Conservation (phyloP, 2,888 invertebrate species). For the Rutpela maculata region DNA sequence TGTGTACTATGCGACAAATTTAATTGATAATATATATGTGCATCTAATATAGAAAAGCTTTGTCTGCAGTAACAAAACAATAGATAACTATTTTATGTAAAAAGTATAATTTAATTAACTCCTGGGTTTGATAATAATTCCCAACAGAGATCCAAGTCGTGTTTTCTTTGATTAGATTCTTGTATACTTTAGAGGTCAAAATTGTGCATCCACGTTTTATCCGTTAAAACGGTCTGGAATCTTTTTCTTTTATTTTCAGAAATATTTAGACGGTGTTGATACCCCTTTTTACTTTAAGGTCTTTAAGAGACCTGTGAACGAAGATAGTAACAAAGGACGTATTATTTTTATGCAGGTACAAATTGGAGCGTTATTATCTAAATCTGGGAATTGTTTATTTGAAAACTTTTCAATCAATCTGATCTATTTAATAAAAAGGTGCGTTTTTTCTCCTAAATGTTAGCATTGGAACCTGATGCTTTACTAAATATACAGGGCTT, state of each 20-base stretch:
- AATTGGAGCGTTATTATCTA: no score
- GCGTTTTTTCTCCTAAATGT: no score
- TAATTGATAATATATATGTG: no score
- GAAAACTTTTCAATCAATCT: no score
- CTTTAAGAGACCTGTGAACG: not conserved
- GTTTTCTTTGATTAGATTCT: slow-evolving; percentile 29
- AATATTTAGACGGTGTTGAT: slow-evolving; percentile 10
- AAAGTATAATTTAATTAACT: not conserved
- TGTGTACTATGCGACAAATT: no score
- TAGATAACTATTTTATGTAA: slow-evolving; percentile 1
- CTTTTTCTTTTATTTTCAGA: slow-evolving; percentile 11
- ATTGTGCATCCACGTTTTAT: slow-evolving; percentile 15
- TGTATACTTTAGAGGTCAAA: not conserved
- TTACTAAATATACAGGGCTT: no score
- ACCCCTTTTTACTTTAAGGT: slow-evolving; percentile 11
- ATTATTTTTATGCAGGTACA: no score
- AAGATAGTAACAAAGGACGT: not conserved
- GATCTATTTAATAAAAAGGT: no score
- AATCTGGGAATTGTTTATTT: no score
- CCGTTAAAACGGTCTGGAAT: slow-evolving; percentile 10
- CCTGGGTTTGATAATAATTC: not conserved
- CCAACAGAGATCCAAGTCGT: slow-evolving; percentile 9
- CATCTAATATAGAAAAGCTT: not conserved
- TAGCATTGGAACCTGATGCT: no score
- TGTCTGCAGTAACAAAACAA: not conserved